phyloP scores from a whole-genome alignment of 2,888 invertebrate species.

The Nemapogon koenigi region DNA sequence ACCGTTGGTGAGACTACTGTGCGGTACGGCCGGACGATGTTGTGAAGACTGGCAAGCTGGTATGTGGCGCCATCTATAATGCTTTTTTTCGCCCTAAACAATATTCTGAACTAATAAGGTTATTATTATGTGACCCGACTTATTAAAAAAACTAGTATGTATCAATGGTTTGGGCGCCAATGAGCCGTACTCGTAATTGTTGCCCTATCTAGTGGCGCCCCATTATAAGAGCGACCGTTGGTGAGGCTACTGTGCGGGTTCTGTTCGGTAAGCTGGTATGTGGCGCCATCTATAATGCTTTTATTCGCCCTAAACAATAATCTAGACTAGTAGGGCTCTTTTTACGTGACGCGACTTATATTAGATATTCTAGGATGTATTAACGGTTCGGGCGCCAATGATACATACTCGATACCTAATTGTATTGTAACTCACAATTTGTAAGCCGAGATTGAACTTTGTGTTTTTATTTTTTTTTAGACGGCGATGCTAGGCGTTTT shows the following conservation, averaged over 20 bases:
- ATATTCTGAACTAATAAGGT: too few relatives aligned
- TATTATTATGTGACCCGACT: too few relatives aligned
- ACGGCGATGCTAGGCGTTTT: slow-evolving; percentile 90
- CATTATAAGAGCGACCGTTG: slow-evolving; percentile 90
- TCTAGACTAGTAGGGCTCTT: too few relatives aligned
- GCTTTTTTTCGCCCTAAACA: too few relatives aligned
- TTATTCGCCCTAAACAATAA: neutral
- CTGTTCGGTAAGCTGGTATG: slow-evolving; percentile 74
- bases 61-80: slow-evolving; percentile 36
- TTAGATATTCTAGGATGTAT: too few relatives aligned
- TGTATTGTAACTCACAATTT: neutral
- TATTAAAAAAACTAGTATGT: too few relatives aligned
- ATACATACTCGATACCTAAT: slow-evolving; percentile 76
- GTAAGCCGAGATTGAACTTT: neutral
- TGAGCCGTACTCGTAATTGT: slow-evolving; percentile 88
- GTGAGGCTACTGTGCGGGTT: slow-evolving; percentile 77
- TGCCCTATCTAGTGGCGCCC: slow-evolving; percentile 89
- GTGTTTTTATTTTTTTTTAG: slow-evolving; percentile 49
- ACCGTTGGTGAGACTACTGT: slow-evolving; percentile 85
- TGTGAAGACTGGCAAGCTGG: slow-evolving; percentile 71
- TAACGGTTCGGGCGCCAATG: too few relatives aligned
- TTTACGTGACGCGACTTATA: too few relatives aligned
- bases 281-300: slow-evolving; percentile 13
- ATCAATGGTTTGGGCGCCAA: too few relatives aligned
- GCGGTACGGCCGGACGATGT: slow-evolving; percentile 40